phyloP scores from a whole-genome alignment of 2,113 vertebrate genomes.

The Poecile atricapillus region DNA sequence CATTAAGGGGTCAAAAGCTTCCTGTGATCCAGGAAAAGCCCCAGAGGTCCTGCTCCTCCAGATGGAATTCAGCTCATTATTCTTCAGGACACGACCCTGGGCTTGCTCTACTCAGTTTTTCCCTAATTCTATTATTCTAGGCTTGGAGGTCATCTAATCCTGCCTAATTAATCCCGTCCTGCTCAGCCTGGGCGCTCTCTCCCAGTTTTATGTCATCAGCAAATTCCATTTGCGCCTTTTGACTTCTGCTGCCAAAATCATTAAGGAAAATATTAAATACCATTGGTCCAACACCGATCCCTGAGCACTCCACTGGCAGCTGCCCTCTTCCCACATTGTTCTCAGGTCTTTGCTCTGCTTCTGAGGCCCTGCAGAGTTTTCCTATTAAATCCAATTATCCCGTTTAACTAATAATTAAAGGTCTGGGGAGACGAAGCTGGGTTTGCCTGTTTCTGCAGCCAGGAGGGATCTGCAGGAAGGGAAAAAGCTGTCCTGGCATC shows the following conservation, averaged over 20 bases:
- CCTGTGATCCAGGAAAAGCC: not conserved
- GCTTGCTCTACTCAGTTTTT: not conserved
- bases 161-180: constrained; percentile 5
- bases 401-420: not conserved
- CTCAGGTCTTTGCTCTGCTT: accelerated
- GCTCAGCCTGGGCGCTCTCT: not conserved
- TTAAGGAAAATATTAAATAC: not conserved
- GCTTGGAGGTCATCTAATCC: not conserved
- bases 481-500: not conserved
- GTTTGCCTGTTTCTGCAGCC: not conserved
- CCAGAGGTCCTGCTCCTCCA: not conserved
- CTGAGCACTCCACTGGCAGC: not conserved
- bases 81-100: not conserved
- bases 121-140: not conserved
- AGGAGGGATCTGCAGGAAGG: not conserved
- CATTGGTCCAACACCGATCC: not conserved
- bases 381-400: not conserved
- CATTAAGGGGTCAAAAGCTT: not conserved
- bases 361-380: not conserved
- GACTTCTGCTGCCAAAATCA: not conserved
- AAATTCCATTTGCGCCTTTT: not conserved
- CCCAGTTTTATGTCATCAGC: not conserved
- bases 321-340: not conserved
- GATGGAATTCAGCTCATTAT: not conserved
- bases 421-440: not conserved